Percentiles rank a stretch among this genome's conserved stretches.
These are phyloP conservation scores for Tinea semifulvella DNA, from an alignment of 2,888 invertebrate genomes.

Conservation along the genomic window DNA sequence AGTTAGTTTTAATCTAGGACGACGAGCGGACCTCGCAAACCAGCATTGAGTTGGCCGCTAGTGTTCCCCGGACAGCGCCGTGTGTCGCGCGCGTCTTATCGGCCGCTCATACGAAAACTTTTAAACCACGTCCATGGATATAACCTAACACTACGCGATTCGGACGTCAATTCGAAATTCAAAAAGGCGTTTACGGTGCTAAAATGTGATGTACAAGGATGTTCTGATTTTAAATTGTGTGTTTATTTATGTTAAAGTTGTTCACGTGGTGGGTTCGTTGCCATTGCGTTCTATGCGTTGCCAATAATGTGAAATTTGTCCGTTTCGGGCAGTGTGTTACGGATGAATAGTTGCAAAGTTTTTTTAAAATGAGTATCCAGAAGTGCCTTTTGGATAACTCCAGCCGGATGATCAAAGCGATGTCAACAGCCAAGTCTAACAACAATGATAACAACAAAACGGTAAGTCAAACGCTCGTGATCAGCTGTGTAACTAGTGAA, in stretches of 20 bases:
- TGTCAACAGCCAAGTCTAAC: constrained; percentile 55
- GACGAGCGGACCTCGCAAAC: not conserved
- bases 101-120: constrained; percentile 42
- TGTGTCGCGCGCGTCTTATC: constrained; percentile 28
- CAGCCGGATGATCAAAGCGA: constrained; percentile 62
- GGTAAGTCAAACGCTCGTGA: too few species aligned
- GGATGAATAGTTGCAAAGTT: constrained; percentile 31
- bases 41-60: constrained; percentile 17
- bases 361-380: constrained; percentile 50
- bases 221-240: constrained; percentile 25
- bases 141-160: constrained; percentile 55
- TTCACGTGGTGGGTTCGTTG: constrained; percentile 28
- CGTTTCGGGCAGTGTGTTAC: constrained; percentile 30
- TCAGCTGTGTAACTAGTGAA: not conserved
- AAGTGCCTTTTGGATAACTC: constrained; percentile 63
- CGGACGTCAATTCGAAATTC: constrained; percentile 20
- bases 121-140: constrained; percentile 67
- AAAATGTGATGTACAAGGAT: constrained; percentile 41
- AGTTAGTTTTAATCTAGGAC: not conserved
- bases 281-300: constrained; percentile 26
- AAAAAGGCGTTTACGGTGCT: constrained; percentile 22
- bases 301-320: constrained; percentile 48
- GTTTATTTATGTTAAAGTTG: constrained; percentile 13
- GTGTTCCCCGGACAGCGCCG: constrained; percentile 34
- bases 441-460: constrained; percentile 47